These are phyloP conservation scores for Eubasilissa splendida DNA, from an alignment of 2,888 invertebrate species.

Conservation along the genomic window DNA sequence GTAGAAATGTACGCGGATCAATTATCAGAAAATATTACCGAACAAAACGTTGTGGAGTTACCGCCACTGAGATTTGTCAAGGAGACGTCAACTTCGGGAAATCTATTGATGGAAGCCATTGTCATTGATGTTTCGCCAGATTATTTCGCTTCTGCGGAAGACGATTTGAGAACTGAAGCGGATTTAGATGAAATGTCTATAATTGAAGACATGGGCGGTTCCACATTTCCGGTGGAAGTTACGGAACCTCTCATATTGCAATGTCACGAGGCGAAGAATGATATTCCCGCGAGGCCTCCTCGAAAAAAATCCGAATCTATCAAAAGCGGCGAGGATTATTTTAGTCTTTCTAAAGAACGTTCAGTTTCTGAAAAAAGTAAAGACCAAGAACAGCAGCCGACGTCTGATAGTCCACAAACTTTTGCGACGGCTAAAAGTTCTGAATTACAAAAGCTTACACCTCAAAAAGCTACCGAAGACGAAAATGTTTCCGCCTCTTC, in stretches of 20 bases:
- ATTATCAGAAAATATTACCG: conserved; percentile 88
- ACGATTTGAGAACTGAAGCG: conserved; percentile 88
- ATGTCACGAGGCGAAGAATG: conserved; percentile 69
- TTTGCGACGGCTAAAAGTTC: conserved; percentile 79
- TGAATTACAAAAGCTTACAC: conserved; percentile 64
- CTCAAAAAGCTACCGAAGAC: conserved; percentile 53
- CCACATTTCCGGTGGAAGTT: conserved; percentile 59
- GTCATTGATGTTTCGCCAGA: conserved; percentile 92
- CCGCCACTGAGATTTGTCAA: conserved; percentile 91
- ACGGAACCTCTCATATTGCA: conserved; percentile 41
- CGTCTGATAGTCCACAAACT: conserved; percentile 76
- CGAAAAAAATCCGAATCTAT: conserved; percentile 79
- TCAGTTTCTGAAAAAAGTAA: conserved; percentile 75
- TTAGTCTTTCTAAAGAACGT: conserved; percentile 75
- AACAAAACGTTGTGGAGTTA: conserved; percentile 88
- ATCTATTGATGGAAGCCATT: conserved; percentile 91
- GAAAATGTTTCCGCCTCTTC: conserved; percentile 53
- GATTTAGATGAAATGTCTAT: conserved; percentile 90
- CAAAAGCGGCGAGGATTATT: conserved; percentile 76
- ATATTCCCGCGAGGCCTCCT: conserved; percentile 73
- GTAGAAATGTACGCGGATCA: conserved; percentile 96
- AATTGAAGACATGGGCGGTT: conserved; percentile 77
- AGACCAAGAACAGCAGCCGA: conserved; percentile 74
- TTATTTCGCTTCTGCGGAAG: conserved; percentile 84
- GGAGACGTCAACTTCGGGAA: conserved; percentile 90